Evolutionary conservation across 2,888 invertebrate species (phyloP), one percentile per base, ranked within the genome.

Genomic region (Pomacea canaliculata): DNA sequence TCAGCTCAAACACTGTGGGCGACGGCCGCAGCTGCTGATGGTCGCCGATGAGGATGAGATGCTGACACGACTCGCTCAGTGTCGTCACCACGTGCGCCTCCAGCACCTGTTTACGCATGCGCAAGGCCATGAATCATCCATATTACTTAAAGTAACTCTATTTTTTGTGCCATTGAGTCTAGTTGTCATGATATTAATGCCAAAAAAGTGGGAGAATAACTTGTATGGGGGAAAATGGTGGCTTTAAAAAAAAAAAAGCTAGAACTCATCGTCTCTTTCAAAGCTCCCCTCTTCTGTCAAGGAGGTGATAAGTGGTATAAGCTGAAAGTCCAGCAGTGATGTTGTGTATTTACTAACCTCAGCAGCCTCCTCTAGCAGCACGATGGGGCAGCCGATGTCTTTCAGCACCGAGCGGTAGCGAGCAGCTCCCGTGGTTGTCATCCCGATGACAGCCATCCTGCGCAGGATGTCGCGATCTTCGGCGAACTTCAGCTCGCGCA

Each of bases 291-390:
- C 23, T 23, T 37, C 37, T 37, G 37, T 37, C 5, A 37, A 37
- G 37, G 4, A 37, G 5, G 5, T 37, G 37, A 37, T 37, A 37
- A 5, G 4, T 3, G 0, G 37, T 37, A 37, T 37, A 5, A 37
- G 37, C 37, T 37, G 37, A 37, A 37, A 37, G 3, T 37, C 37
- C 3, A 37, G 37, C 37, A 5, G 37, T 37, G 12, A 56, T 56
- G 16, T 7, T 63, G 10, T 10, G 10, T 63, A 10, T 19, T 18
- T 23, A 16, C n/a, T 70, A 3, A 70, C 70, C 96, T 0, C 78
- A 10, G 96, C 96, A 0, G 96, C 96, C 91, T 97, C 97, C 90
- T 97, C 97, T 1, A 97, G 94, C 27, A 93, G 88, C 18, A 92
- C 87, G 68, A 92, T 90, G 59, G 84, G 84, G 37, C 91, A 91